These are phyloP conservation scores for Resseliella maxima DNA, from an alignment of 2,888 invertebrate genomes.

Conservation along the genomic window DNA sequence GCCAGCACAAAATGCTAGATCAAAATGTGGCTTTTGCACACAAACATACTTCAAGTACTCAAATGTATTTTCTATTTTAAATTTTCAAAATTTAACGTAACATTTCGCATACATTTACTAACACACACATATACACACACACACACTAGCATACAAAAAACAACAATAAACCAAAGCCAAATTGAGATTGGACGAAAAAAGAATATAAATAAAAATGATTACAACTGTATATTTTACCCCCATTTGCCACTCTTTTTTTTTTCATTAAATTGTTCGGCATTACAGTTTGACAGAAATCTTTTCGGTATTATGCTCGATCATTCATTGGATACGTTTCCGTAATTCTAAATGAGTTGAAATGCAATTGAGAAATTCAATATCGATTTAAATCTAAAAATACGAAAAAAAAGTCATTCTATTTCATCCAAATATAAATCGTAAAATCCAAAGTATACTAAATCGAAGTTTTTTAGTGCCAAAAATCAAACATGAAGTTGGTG, in stretches of 20 bases:
- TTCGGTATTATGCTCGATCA: not conserved
- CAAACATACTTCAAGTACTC: not conserved
- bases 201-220: constrained; percentile 40
- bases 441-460: too few species aligned
- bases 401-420: not conserved
- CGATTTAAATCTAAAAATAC: not conserved
- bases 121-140: not conserved
- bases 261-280: not conserved
- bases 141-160: not conserved
- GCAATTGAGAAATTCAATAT: not conserved
- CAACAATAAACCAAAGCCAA: not conserved
- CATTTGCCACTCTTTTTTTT: not conserved
- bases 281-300: not conserved
- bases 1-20: not conserved
- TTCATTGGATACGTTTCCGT: not conserved
- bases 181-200: constrained; percentile 5
- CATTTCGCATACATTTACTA: not conserved
- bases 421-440: not conserved
- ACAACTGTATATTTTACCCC: not conserved
- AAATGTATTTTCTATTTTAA: not conserved
- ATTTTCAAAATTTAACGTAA: constrained; percentile 8
- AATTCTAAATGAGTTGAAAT: constrained; percentile 6
- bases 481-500: not conserved
- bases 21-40: not conserved
- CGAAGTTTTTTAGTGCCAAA: constrained; percentile 5